Conservation (phyloP, 2,797 vertebrate species). For the Characodon lateralis region DNA sequence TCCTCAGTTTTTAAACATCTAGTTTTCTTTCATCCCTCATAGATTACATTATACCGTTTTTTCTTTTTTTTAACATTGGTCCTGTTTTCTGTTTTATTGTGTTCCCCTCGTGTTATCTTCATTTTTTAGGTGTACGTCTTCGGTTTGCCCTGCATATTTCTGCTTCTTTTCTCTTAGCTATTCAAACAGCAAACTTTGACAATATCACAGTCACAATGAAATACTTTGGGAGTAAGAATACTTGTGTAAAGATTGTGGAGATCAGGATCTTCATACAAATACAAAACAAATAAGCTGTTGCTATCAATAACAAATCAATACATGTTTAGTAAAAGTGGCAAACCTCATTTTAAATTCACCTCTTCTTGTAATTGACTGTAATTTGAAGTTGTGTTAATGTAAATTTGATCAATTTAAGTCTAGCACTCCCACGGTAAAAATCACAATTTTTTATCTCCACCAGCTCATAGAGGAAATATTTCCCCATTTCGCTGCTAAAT, state of each 20-base stretch:
- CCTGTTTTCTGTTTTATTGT: not conserved
- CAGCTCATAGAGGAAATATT: not conserved
- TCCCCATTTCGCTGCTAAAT: slow-evolving; percentile 12
- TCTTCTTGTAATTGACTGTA: not conserved
- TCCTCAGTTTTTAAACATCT: not conserved
- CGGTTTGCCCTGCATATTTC: not conserved
- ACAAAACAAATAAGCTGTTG: not conserved
- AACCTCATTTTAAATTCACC: not conserved
- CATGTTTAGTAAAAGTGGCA: not conserved
- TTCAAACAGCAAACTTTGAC: not conserved
- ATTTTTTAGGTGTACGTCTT: not conserved
- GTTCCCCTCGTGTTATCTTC: not conserved
- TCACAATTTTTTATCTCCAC: not conserved
- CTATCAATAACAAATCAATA: not conserved
- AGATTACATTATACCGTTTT: not conserved
- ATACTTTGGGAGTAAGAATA: not conserved
- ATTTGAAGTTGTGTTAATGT: not conserved
- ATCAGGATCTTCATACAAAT: too few relatives aligned
- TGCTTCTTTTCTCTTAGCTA: too few relatives aligned
- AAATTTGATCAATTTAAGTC: not conserved
- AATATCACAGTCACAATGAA: not conserved
- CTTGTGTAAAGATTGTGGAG: not conserved
- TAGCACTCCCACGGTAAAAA: not conserved
- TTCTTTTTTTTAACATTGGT: not conserved
- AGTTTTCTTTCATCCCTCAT: not conserved